Base-by-base conservation (phyloP, 2,113 vertebrate species). In the Nesoenas mayeri region DNA sequence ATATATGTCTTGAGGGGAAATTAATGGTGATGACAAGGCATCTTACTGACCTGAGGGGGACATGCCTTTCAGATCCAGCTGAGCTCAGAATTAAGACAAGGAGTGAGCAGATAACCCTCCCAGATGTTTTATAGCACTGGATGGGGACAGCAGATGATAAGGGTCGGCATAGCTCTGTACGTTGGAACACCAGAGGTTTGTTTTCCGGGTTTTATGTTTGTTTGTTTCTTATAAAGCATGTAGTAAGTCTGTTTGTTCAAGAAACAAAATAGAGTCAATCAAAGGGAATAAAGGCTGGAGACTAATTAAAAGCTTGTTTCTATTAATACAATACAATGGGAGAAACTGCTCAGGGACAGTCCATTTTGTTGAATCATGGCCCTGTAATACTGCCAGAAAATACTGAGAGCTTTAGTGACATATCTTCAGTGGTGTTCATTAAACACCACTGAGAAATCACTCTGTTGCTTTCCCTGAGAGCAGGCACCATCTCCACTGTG, bases 261-360 rank as follows among this genome's bases (percentile, higher is more conserved):
- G 69, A 93, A 93, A 79, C 14, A 93, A 90, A 94, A 85, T 6
- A 69, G 60, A 65, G 58, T n/a, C 4, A 90, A 90, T 56, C 22
- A 44, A 89, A 84, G 81, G 47, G 69, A 77, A 74, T 36, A 71
- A 71, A 88, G 28, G 32, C 60, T 62, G 48, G 42, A 71, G 20
- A 60, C 25, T 91, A 94, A 95, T 91, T 61, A 94, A 94, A 96
- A 93, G 11, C 61, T 42, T 53, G 31, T 58, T 94, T 86, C 56
- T 84, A 57, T 51, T 93, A 89, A 71, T 53, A 53, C 4, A 36
- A 42, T 28, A 53, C 4, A 36, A 42, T 28, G n/a, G 29, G 38
- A 86, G n/a, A 90, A 86, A 84, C 42, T 83, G 56, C 61, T 67
- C 53, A 64, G 69, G 64, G 31, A 86, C 57, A 81, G 82, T 69